Base-by-base conservation (phyloP, 2,797 vertebrate species). In the Danio albolineatus region DNA sequence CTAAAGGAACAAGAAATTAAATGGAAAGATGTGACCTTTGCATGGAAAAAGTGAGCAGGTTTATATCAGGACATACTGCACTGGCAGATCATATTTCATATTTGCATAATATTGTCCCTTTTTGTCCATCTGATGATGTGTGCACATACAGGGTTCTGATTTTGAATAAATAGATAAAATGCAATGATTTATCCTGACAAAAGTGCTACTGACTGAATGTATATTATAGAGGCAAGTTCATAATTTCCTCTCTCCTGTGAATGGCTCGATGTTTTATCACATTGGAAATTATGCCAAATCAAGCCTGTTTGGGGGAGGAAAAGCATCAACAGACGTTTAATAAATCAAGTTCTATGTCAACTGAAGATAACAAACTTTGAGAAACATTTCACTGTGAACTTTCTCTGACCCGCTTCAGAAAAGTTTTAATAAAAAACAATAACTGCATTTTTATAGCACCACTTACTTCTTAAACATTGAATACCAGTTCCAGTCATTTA, bases 331-430 rank as follows among this genome's bases (percentile, higher is more conserved):
- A 44, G 61, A 76, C 2, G 7, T 21, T 66, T 41, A 54, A 66
- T 54, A 14, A 28, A 71, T 78, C 59, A 64, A 60, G 28, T 46
- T 61, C 59, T 10, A 62, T 75, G 36, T 46, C 44, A 75, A 62
- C 73, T 53, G 17, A 1, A 41, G 46, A 61, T 64, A 64, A 73
- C n/a, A 71, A 73, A 61, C 44, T 57, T 28, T 39, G 2, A 60
- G 8, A 60, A 41, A 62, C 44, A 72, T 53, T 61, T 53, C 19
- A 43, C 28, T n/a, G 4, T 79, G 77, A 72, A 79, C 57, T 79
- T 46, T 38, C 7, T 62, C 36, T 79, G 59, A 64, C 49, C 59
- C 59, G 64, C 41, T 49, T 41, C 43, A 13, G 16, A 62, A 43
- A 65, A 17, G 21, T 70, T 14, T 14, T 10, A 59, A 51, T 36